Base-by-base conservation (phyloP, 2,113 vertebrate species). In the Albula glossodonta region DNA sequence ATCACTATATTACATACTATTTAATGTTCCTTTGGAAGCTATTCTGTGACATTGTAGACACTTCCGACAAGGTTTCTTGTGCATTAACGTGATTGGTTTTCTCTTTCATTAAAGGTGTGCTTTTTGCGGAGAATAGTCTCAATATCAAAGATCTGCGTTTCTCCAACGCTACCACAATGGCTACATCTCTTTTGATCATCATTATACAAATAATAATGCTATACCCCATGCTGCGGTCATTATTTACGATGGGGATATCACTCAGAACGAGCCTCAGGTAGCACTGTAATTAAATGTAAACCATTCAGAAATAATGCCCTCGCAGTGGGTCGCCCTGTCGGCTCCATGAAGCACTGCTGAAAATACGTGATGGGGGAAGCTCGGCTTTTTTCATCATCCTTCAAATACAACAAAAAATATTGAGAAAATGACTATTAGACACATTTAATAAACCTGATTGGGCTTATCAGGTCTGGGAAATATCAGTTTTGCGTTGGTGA, bases 381-480 rank as follows among this genome's bases (percentile, higher is more conserved):
- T 74, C 70, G 31, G 31, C 31, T 41, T 41, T 41, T 41, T 41
- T 25, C 22, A 74, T 74, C 22, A 74, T 74, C 70, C 7, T n/a
- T n/a, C 70, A 31, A 74, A 74, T 25, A 5, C 5, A 17, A 22
- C 3, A 70, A 74, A n/a, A 2, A 8, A 10, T 74, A 31, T 74
- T 25, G 25, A n/a, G n/a, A 31, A 31, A n/a, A 31, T 10, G 8
- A 74, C n/a, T 9, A 9, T 70, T n/a, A 31, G 22, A 74, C 5
- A 31, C 31, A 22, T 31, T 74, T 31, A 74, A 74, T 31, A 74
- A 4, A 79, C 41, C 49, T 79, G 19, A 79, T 41, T 41, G 31
- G 78, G 78, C 78, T 79, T 17, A 79, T 79, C 78, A 10, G 78
- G 31, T 49, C 11, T 48, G 49, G n/a, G 70, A 79, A 79, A 79